Evolutionary conservation across 2,113 vertebrate genomes (phyloP), one percentile per base, ranked within the genome.

Genomic region (Ursus arctos): DNA sequence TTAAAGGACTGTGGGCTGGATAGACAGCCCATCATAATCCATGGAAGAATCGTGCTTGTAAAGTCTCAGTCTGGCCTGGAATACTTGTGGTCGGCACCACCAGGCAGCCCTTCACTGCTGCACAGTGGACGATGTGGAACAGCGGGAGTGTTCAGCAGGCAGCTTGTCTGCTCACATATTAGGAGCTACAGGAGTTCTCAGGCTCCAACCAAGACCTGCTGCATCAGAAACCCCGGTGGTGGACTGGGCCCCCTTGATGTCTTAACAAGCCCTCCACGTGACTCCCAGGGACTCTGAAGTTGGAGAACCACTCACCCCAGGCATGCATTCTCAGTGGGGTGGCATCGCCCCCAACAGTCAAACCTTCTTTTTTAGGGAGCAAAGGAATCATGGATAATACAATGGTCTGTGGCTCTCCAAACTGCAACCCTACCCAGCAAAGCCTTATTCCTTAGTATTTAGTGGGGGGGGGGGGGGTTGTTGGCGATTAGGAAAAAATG

Each of bases 111-210:
- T 74, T 40, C 33, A 0, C 11, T 63, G 21, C 22, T 71, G 26
- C 31, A 4, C 19, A 82, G 15, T 0, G 21, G 24, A 2, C 13
- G 22, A 21, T 18, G 24, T 59, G 0, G 2, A 6, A 18, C 0
- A 51, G 59, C 8, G 2, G 15, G 72, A 21, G 12, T 24, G 69
- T 13, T 18, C 31, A 19, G 49, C 9, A 4, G 59, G 19, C 24
- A 11, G 19, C 28, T 36, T 40, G 8, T 33, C 59, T 76, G 59
- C 22, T 61, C 9, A 21, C 9, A 1, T 57, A 4, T 80, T 40
- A 3, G 14, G 57, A 63, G 16, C 49, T 33, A 7, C 26, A 21
- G 26, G 43, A 53, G 36, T 85, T 51, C 51, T 47, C 8, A 26
- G 31, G 8, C 9, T 36, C 8, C 4, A 26, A 26, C 61, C 14